Percentiles rank a stretch among this genome's conserved stretches.
Evolutionary conservation across 2,888 invertebrate species (phyloP).

Genomic region (Eristalis arbustorum): DNA sequence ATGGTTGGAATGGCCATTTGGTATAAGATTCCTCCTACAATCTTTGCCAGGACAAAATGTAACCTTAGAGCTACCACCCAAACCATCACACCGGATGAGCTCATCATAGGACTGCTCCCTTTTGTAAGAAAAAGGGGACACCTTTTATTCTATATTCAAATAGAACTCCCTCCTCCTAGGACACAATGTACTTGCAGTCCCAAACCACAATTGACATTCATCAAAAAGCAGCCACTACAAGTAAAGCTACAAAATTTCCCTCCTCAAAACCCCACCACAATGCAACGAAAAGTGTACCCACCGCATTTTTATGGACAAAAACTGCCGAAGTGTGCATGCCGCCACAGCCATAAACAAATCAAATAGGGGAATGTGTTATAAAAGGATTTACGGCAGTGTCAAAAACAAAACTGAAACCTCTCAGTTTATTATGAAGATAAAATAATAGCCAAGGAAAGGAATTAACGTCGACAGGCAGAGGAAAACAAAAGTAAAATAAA

Average conservation of each 20-base stretch:
- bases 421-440: neutral
- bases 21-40: no score
- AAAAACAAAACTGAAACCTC: neutral
- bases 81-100: no score
- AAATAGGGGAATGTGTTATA: neutral
- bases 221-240: no score
- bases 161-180: no score
- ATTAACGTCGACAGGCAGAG: neutral
- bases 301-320: neutral
- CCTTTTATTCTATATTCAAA: no score
- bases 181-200: no score
- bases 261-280: neutral
- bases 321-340: neutral
- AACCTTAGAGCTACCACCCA: no score
- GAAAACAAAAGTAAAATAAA: neutral
- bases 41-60: no score
- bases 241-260: neutral
- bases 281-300: neutral
- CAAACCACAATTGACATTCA: no score
- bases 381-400: neutral
- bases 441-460: neutral
- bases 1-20: no score
- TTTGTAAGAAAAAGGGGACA: no score
- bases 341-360: neutral
- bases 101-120: no score